Base-by-base conservation (phyloP, 2,797 vertebrate genomes). In the Dicrostonyx torquatus region DNA sequence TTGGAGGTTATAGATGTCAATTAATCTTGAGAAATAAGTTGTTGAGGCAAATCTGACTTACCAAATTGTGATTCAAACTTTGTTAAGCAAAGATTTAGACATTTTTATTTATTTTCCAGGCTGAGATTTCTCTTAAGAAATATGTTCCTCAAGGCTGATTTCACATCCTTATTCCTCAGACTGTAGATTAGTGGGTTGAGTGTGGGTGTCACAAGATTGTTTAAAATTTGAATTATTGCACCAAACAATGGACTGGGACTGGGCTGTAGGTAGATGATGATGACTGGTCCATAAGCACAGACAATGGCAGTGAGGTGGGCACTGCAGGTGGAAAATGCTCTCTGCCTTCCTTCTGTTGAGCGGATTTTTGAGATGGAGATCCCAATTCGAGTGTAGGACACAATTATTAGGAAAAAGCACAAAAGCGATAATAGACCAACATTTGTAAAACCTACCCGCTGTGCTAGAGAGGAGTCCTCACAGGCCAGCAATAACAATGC, bases 101-200 rank as follows among this genome's bases (percentile, higher is more conserved):
- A 24, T 60, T 43, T 76, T 86, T 40, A 95, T 80, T 93, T 75
- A 37, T 43, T 87, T 50, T 80, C 53, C 18, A 50, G 13, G 79
- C 11, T 0, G 0, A 87, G 73, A 3, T 4, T 10, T 93, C 48
- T 80, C 18, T 62, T 93, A 17, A 26, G 2, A 87, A 96, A 90
- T 6, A 37, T 1, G 29, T 91, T 90, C 9, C 26, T 76, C n/a
- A 97, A 34, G 18, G 91, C 53, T 11, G 14, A 48, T 89, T 98
- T 96, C 24, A 98, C 96, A 15, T 97, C 94, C 20, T 96, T 95
- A 62, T 97, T 97, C 50, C 96, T 93, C 18, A 97, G 85, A 3
- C 93, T 95, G 3, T 97, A 97, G 31, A 97, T 97, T 6, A 97
- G 13, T 2, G 96, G 94, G 9, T 97, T 98, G 93, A 97, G 18